Evolutionary conservation across 1,140 invertebrate species (phyloP).

Genomic region (Drosophila mayri): DNA sequence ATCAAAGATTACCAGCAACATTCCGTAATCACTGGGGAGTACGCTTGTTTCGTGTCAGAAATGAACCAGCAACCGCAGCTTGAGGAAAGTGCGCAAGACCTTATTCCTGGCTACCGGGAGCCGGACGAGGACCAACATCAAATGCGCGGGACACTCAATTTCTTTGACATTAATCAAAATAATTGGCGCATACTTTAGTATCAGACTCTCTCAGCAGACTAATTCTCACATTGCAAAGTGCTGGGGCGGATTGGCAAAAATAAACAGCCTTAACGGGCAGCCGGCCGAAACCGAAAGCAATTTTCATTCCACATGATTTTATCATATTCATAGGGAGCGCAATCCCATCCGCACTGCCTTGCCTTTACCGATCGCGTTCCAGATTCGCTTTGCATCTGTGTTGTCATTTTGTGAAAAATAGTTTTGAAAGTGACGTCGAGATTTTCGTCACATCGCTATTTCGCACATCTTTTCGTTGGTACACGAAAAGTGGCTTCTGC

Average conservation of each 20-base stretch:
- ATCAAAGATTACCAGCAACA: constrained; percentile 69
- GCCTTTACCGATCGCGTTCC: not conserved
- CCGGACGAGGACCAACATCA: constrained; percentile 60
- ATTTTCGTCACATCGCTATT: constrained; percentile 71
- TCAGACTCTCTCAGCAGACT: constrained; percentile 74
- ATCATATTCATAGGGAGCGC: constrained; percentile 62
- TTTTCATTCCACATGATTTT: constrained; percentile 72
- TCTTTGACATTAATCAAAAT: constrained; percentile 84
- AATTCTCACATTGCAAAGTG: constrained; percentile 69
- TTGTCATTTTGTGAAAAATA: constrained; percentile 74
- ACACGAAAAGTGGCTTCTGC: constrained; percentile 29
- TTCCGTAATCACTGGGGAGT: constrained; percentile 56
- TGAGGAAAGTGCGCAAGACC: constrained; percentile 19
- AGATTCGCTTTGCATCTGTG: constrained; percentile 17
- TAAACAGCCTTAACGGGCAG: constrained; percentile 13
- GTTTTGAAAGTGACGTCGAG: constrained; percentile 76
- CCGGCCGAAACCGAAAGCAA: constrained; percentile 28
- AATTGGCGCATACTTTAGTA: constrained; percentile 77
- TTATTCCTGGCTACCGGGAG: constrained; percentile 4
- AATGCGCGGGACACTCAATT: constrained; percentile 78
- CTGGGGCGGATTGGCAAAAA: constrained; percentile 28
- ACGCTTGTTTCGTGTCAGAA: constrained; percentile 65
- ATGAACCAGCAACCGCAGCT: constrained; percentile 26
- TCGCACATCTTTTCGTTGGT: constrained; percentile 63
- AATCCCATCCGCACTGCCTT: constrained; percentile 1